phyloP scores from a whole-genome alignment of 2,888 invertebrate genomes.

The Drosophila siamana region DNA sequence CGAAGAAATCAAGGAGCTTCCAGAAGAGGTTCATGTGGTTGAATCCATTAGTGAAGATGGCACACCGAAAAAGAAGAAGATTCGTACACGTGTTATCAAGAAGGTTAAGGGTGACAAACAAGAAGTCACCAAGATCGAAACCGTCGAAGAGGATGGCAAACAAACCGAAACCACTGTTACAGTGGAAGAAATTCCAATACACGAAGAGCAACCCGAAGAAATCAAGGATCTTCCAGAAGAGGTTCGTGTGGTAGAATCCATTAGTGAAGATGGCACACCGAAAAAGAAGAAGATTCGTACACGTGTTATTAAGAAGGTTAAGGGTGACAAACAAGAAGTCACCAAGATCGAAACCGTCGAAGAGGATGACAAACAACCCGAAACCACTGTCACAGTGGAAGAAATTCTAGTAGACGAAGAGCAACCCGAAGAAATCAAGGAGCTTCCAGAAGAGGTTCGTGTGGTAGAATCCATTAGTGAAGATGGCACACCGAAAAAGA shows the following conservation, averaged over 20 bases:
- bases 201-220: constrained; percentile 41
- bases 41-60: constrained; percentile 63
- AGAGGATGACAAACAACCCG: constrained; percentile 65
- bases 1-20: constrained; percentile 55
- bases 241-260: constrained; percentile 49
- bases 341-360: constrained; percentile 71
- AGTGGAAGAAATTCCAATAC: constrained; percentile 50
- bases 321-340: constrained; percentile 66
- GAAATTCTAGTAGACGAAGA: constrained; percentile 35
- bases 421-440: constrained; percentile 3
- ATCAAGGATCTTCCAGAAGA: constrained; percentile 64
- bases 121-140: constrained; percentile 72
- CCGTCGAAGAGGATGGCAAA: constrained; percentile 68
- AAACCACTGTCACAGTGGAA: constrained; percentile 62
- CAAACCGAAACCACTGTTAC: constrained; percentile 61
- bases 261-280: constrained; percentile 54
- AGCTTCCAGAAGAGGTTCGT: constrained; percentile 25
- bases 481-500: constrained; percentile 5
- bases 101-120: constrained; percentile 70
- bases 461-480: constrained; percentile 13
- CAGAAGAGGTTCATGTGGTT: constrained; percentile 62
- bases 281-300: constrained; percentile 66
- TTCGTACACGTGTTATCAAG: constrained; percentile 68
- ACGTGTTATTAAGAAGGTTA: constrained; percentile 66
- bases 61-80: constrained; percentile 55